These are phyloP conservation scores for Isaurus tuberculatus DNA, from an alignment of 92 coral and sea anemone genomes.

Conservation along the genomic window DNA sequence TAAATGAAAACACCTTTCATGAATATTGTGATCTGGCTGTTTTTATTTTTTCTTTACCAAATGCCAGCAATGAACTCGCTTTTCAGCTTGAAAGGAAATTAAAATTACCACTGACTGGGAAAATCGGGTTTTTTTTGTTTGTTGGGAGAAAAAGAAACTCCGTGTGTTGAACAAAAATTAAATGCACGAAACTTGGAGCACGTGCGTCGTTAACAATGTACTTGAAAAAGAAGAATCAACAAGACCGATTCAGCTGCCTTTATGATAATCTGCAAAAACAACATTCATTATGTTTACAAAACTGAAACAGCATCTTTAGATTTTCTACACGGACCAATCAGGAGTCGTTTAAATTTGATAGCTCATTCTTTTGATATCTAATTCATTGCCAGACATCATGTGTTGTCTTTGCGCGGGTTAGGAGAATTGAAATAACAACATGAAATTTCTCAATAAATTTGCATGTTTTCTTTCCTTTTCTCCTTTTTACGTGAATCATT, in stretches of 20 bases:
- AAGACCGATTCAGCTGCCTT: slow-evolving; percentile 69
- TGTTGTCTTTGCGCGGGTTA: slow-evolving; percentile 68
- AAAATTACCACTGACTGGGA: not conserved
- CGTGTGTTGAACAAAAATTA: not conserved
- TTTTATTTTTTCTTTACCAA: slow-evolving; percentile 31
- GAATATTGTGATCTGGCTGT: not conserved
- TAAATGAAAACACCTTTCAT: slow-evolving; percentile 15
- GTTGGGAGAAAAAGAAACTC: not conserved
- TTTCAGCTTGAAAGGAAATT: not conserved
- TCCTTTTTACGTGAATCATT: not conserved
- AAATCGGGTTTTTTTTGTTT: slow-evolving; percentile 14
- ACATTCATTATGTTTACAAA: slow-evolving; percentile 86
- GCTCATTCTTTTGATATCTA: slow-evolving; percentile 73
- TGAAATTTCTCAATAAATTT: slow-evolving; percentile 18
- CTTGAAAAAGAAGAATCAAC: slow-evolving; percentile 26
- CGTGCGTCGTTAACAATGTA: slow-evolving; percentile 38
- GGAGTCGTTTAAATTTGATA: slow-evolving; percentile 53
- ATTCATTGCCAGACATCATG: slow-evolving; percentile 83
- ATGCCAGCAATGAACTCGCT: slow-evolving; percentile 8
- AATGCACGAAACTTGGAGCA: slow-evolving; percentile 23
- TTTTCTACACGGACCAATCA: slow-evolving; percentile 73
- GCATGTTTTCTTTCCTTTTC: not conserved
- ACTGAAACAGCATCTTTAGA: slow-evolving; percentile 78
- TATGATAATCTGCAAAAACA: slow-evolving; percentile 82
- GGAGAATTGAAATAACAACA: slow-evolving; percentile 69